Evolutionary conservation across 64 coral and sea anemone genomes (phyloP), one percentile per base, ranked within the genome.

Genomic region (Actinia equina): DNA sequence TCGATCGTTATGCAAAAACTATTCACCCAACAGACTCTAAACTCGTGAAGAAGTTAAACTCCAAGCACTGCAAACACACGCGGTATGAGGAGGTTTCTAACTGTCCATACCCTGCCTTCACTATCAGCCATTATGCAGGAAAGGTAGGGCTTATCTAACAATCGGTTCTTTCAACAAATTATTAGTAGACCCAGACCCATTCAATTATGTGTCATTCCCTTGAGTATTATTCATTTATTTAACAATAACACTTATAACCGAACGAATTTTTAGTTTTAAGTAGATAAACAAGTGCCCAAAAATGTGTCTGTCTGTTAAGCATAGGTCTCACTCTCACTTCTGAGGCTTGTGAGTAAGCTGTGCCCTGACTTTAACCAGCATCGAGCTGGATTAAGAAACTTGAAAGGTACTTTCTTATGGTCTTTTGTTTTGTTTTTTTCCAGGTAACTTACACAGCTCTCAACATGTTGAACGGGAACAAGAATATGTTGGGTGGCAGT

Each of bases 41-140:
- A 17, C 88, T 92, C 41, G 83, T 95, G 10, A 95, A 92, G 51
- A 95, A 95, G 65, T 89, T 91, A 54, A 46, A 17, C 43, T 82
- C 83, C 4, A 15, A 53, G 18, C 77, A 95, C 52, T 77, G 83
- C 19, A 95, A 92, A 30, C 86, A 87, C 49, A 62, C 89, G 6
- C 69, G 45, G 30, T 95, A 92, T n/a, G 80, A 20, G 4, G 87
- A 45, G 18, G 11, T 60, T 0, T 71, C 67, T 16, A 89, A 77
- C 42, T 58, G 83, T 3, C 71, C 79, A 1, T 86, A 83, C 55
- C 90, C 86, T 12, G 52, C 67, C 19, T 95, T 95, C 45, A 86
- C 89, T 17, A 85, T 95, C 18, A 86, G 83, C 20, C 93, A 95
- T 76, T 91, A 88, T 80, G 64, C 67, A n/a, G 89, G 86, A 17